Base-by-base conservation (phyloP, 2,888 invertebrate genomes). In the Hirtodrosophila trivittata region DNA sequence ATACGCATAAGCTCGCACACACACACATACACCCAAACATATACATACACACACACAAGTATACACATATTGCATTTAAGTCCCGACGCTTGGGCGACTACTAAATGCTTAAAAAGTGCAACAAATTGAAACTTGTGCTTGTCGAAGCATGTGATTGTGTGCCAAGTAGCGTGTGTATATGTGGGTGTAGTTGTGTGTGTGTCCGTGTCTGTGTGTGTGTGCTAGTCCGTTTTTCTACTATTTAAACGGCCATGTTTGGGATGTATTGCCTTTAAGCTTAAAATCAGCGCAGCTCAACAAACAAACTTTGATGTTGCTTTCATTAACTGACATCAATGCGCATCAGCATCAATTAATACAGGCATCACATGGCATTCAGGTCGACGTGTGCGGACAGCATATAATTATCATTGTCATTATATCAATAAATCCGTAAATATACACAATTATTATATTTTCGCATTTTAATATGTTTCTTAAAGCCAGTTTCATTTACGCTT, bases 111-210 rank as follows among this genome's bases (percentile, higher is more conserved):
- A 77, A 86, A 87, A 88, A 80, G 82, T 87, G 86, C 87, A 88
- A 88, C 88, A 87, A 87, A 88, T 87, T 87, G 88, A 87, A 88
- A 87, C 87, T 88, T 87, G 80, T 88, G 89, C 87, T 88, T 75
- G 75, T 85, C 85, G 87, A 82, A 88, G 87, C 87, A 82, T 87
- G 68, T 88, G 86, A 87, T 87, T 87, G 83, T 88, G 75, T 75
- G 67, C 73, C 57, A 66, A 71, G 57, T 49, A 49, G 60, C 35
- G 38, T 57, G 46, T 57, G 21, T 35, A n/a, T 55, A 14, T 41
- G 8, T 47, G 21, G 54, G 30, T 49, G 25, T 54, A 21, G 26
- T 54, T 57, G 43, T 21, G 10, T 46, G 51, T 14, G 35, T 43
- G 35, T 10, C 6, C 37, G 37, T 41, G 30, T 54, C 39, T 54